Conservation (phyloP, 2,113 vertebrate genomes). For the Dipodomys stephensi region DNA sequence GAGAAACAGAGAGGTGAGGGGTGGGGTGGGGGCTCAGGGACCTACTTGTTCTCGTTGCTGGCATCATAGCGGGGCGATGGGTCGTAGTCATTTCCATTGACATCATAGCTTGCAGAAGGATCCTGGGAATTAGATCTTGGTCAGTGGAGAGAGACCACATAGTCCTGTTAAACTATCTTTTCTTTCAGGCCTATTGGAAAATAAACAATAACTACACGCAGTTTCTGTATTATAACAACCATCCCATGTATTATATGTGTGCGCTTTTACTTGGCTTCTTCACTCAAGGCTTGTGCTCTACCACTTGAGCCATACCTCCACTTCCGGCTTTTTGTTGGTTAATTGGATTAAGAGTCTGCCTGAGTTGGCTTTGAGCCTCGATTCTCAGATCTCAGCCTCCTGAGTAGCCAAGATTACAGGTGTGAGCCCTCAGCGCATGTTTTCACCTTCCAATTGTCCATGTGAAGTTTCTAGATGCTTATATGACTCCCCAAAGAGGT, state of each 20-base stretch:
- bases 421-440: no score
- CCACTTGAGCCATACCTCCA: no score
- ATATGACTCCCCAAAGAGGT: not conserved
- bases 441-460: no score
- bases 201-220: not conserved
- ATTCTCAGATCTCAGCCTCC: not conserved
- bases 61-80: conserved; percentile 93
- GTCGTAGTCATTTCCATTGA: conserved; percentile 94
- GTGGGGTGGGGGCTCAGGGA: not conserved
- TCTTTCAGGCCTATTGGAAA: not conserved
- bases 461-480: not conserved
- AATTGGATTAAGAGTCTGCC: no score
- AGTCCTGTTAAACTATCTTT: no score
- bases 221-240: not conserved
- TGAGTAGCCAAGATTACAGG: no score
- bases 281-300: no score
- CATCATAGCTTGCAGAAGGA: conserved; percentile 94
- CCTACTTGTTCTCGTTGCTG: conserved; percentile 95
- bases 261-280: no score
- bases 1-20: no score
- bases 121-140: conserved; percentile 85
- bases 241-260: no score
- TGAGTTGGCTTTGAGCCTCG: no score
- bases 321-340: no score
- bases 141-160: conserved; percentile 36